Percentiles rank a stretch among this genome's conserved stretches.
Conservation (phyloP, 2,113 vertebrate genomes). For the Cololabis saira region DNA sequence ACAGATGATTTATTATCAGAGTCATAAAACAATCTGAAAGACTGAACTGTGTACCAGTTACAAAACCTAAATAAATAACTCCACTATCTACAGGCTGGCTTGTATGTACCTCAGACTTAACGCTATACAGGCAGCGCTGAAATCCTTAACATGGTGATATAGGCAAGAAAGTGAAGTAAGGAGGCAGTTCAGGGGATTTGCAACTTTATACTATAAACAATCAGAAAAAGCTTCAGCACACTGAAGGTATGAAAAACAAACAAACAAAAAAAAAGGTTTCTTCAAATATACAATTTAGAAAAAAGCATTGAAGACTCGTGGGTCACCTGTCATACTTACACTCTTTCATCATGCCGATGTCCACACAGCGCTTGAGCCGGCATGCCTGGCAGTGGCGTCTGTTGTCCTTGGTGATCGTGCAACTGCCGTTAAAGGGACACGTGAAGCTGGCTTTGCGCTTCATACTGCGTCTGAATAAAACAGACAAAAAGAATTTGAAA, state of each 20-base stretch:
- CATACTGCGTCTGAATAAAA: conserved; percentile 90
- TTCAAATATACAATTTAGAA: neutral
- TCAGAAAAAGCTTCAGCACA: neutral
- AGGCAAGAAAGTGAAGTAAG: neutral
- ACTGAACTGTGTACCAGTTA: neutral
- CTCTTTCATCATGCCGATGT: conserved; percentile 99
- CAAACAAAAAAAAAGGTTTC: neutral
- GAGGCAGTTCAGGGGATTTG: neutral
- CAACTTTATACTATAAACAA: neutral
- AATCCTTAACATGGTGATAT: too few species aligned
- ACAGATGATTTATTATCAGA: neutral
- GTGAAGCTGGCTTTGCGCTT: conserved; percentile 94
- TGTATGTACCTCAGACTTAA: too few species aligned
- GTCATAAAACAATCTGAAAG: neutral
- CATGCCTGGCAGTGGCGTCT: conserved; percentile 97
- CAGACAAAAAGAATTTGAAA: neutral
- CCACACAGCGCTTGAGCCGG: conserved; percentile 93
- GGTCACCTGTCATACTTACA: conserved; percentile 86
- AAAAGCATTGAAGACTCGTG: conserved; percentile 10
- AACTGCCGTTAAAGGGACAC: conserved; percentile 93
- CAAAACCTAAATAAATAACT: neutral
- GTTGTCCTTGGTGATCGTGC: conserved; percentile 98
- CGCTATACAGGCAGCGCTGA: too few species aligned
- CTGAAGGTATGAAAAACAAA: too few species aligned
- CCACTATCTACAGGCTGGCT: too few species aligned